Evolutionary conservation across 2,113 vertebrate genomes (phyloP).

Genomic region (Willisornis vidua): DNA sequence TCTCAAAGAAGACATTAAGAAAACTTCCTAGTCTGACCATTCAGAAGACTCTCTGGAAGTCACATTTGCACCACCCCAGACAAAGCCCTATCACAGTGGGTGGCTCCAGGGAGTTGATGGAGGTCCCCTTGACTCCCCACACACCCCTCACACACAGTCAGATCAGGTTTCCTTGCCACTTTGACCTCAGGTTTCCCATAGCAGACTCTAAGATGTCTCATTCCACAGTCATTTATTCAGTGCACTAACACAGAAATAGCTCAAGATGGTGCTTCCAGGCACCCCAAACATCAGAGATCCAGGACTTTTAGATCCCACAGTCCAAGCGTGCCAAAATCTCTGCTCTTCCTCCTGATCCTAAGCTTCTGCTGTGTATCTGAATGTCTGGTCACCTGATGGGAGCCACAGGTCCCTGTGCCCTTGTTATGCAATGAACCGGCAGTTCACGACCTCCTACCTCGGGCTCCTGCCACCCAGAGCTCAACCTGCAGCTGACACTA

Average conservation of each 20-base stretch:
- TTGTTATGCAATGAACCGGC: not conserved
- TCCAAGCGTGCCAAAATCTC: not conserved
- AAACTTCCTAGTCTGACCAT: not conserved
- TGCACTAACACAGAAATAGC: not conserved
- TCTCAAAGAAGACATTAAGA: not conserved
- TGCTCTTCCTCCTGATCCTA: not conserved
- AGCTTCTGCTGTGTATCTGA: not conserved
- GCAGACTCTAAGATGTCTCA: not conserved
- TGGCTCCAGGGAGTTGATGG: fast-evolving
- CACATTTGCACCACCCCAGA: not conserved
- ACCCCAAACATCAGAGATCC: not conserved
- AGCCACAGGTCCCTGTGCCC: too few relatives aligned
- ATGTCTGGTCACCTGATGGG: not conserved
- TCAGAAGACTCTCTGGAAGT: not conserved
- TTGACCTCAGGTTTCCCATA: not conserved
- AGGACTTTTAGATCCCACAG: not conserved
- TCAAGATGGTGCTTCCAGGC: not conserved
- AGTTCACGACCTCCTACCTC: fast-evolving
- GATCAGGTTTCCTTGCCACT: fast-evolving
- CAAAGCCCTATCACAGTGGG: fast-evolving
- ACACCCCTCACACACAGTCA: not conserved
- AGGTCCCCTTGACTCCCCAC: not conserved
- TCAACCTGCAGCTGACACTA: not conserved
- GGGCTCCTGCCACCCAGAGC: not conserved
- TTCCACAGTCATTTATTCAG: not conserved